phyloP scores from a whole-genome alignment of 1,140 invertebrate genomes.

The Zaprionus inermis region DNA sequence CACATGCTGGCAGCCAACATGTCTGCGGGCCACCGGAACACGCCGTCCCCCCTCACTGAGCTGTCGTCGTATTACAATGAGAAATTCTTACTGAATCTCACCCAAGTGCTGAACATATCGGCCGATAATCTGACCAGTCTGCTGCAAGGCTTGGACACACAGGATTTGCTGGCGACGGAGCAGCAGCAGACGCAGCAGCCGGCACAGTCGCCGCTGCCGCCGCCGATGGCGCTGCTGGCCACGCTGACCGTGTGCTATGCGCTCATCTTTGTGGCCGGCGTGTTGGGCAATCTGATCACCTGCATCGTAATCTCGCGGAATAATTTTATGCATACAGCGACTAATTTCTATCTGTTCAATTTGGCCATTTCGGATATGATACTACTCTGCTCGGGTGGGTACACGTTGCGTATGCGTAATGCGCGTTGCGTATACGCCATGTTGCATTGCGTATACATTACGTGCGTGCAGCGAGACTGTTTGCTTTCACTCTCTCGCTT shows the following conservation, averaged over 20 bases:
- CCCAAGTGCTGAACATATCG: constrained; percentile 81
- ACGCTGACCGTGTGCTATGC: constrained; percentile 89
- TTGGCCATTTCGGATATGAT: constrained; percentile 94
- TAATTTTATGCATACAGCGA: constrained; percentile 92
- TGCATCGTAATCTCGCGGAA: constrained; percentile 93
- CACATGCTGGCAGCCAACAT: constrained; percentile 59
- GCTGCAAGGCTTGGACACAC: constrained; percentile 58
- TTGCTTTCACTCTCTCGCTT: background rate
- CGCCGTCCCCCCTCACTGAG: constrained; percentile 43
- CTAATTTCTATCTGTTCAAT: constrained; percentile 94
- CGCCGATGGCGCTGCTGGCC: constrained; percentile 84
- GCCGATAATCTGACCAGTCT: constrained; percentile 74
- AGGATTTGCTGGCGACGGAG: constrained; percentile 52
- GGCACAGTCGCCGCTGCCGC: constrained; percentile 28
- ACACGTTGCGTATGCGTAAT: too few species aligned
- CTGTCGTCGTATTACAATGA: constrained; percentile 70
- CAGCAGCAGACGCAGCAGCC: constrained; percentile 17
- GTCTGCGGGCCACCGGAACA: constrained; percentile 21
- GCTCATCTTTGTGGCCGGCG: constrained; percentile 91
- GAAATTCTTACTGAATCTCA: constrained; percentile 75
- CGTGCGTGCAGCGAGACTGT: too few species aligned
- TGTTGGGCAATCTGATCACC: constrained; percentile 93
- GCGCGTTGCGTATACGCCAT: too few species aligned
- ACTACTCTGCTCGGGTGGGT: constrained; percentile 87
- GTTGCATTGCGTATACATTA: too few species aligned